Evolutionary conservation across 2,797 vertebrate species (phyloP), one percentile per base, ranked within the genome.

Genomic region (Anguilla megastoma): DNA sequence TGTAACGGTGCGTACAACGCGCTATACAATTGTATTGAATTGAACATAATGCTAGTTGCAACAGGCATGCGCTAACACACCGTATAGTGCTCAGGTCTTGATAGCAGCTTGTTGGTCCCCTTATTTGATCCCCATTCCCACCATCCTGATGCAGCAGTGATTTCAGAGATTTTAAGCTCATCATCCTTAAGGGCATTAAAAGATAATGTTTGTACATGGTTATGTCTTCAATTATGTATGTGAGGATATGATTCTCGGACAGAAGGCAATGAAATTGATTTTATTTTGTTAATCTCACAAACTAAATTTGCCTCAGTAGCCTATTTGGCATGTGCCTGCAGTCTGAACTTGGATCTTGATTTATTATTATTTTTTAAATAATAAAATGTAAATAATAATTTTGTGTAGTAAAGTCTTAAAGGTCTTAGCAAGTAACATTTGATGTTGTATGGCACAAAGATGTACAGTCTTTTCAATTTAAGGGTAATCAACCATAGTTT

Each of bases 401-500:
- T 60, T 60, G 21, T n/a, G 60, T n/a, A n/a, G 60, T n/a, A 4
- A 16, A 58, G 56, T 16, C 56, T 58, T 58, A 66, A 66, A 66
- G 60, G 60, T 24, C 24, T n/a, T 66, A 66, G 24, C 30, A 74
- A 30, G 10, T 33, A 74, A 12, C 30, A 74, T 45, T 82, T 24
- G 9, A 85, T 36, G 1, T 41, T 79, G 27, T 45, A 16, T 41
- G 36, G 82, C 58, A 74, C 33, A 89, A 21, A 30, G 16, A 58
- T 58, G 16, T 18, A 84, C 33, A 87, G 14, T 41, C 58, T 76
- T 71, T 79, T 41, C 74, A 82, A 54, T 45, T 56, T 54, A n/a
- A 60, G 76, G 85, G 30, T 12, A 76, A 79, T 69, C 21, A 84
- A 86, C 74, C 18, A 86, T 54, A 83, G 56, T 85, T 88, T 69